phyloP scores from a whole-genome alignment of 2,888 invertebrate species.

The Cryptocheilus praepositus region DNA sequence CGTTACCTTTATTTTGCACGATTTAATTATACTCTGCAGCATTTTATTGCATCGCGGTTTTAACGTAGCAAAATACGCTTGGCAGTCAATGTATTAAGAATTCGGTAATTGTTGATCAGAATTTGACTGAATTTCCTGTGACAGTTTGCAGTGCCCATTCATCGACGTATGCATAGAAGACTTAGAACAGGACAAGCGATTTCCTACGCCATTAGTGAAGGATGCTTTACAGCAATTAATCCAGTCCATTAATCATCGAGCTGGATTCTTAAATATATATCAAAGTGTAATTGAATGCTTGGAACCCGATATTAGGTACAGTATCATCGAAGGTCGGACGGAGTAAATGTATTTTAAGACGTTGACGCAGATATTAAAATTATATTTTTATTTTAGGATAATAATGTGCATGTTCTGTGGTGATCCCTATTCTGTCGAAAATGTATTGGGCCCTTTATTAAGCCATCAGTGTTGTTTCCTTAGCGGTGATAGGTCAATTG shows the following conservation, averaged over 20 bases:
- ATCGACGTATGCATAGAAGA: conserved; percentile 84
- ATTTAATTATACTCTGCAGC: too few species aligned
- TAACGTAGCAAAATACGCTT: too few species aligned
- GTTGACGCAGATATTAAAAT: conserved; percentile 8
- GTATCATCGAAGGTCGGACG: neutral
- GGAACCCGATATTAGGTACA: conserved; percentile 88
- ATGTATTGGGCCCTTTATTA: conserved; percentile 90
- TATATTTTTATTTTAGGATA: conserved; percentile 78
- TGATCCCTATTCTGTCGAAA: conserved; percentile 93
- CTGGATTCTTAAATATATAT: conserved; percentile 84
- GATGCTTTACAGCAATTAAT: conserved; percentile 86
- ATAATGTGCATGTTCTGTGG: conserved; percentile 98
- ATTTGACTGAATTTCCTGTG: neutral
- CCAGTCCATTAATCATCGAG: conserved; percentile 86
- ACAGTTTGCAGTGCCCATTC: conserved; percentile 89
- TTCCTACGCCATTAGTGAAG: conserved; percentile 81
- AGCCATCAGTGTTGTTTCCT: conserved; percentile 91
- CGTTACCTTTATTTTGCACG: too few species aligned
- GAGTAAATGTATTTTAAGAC: neutral
- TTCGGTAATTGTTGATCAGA: neutral
- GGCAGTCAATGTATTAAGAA: neutral
- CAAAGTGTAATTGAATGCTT: conserved; percentile 86
- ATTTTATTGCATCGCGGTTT: too few species aligned
- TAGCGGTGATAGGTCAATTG: conserved; percentile 90
- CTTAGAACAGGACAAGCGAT: conserved; percentile 77